phyloP scores from a whole-genome alignment of 1,140 invertebrate species.

The Neoseiulus cucumeris region DNA sequence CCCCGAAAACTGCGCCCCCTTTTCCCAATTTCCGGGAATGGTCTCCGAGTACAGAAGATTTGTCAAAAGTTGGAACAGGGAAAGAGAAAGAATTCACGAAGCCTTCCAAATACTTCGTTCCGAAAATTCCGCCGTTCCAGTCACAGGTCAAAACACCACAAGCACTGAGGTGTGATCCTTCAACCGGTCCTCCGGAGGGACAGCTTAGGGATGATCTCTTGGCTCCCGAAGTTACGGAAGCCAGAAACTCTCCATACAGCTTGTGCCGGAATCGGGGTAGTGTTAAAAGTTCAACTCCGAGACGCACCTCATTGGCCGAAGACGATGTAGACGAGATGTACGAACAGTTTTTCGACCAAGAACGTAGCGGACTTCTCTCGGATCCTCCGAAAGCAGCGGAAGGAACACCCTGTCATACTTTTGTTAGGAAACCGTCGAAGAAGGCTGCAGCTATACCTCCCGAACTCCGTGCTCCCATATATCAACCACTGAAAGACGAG shows the following conservation, averaged over 20 bases:
- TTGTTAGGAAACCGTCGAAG: neutral
- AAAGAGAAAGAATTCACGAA: neutral
- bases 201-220: too few species aligned
- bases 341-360: neutral
- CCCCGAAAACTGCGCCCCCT: neutral
- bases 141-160: neutral
- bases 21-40: neutral
- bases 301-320: neutral
- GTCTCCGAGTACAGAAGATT: slow-evolving; percentile 1
- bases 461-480: neutral
- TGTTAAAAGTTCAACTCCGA: neutral
- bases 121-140: neutral
- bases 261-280: neutral
- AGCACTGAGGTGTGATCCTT: neutral
- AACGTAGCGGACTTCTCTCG: neutral
- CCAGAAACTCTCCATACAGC: neutral
- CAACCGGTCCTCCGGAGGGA: neutral
- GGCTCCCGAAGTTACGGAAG: neutral
- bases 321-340: neutral
- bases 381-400: neutral
- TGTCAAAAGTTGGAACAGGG: neutral
- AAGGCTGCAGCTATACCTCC: neutral
- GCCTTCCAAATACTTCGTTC: neutral
- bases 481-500: neutral
- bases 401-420: neutral